A percentile compares a stretch with the other conserved stretches of the same genome.
These are phyloP conservation scores for Channa argus DNA, from an alignment of 2,113 vertebrate genomes.

Conservation along the genomic window DNA sequence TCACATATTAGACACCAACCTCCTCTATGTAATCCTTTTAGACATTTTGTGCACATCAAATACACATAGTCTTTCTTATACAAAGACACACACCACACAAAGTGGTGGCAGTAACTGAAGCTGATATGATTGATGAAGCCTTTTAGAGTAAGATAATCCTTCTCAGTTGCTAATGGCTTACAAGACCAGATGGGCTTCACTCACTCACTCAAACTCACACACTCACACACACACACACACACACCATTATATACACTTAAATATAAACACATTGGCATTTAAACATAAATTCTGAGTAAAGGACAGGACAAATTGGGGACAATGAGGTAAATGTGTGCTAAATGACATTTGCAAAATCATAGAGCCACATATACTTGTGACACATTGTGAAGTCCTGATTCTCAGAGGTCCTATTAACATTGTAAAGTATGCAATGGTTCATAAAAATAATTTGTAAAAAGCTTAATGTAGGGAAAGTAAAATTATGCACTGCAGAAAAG, in stretches of 20 bases:
- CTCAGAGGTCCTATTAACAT: not conserved
- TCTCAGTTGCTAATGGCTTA: conserved; percentile 44
- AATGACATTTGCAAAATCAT: no score
- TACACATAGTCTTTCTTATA: not conserved
- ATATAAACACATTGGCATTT: not conserved
- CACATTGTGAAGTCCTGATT: not conserved
- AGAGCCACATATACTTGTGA: not conserved
- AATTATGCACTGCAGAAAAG: no score
- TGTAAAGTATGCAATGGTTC: no score
- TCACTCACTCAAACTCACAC: conserved; percentile 9
- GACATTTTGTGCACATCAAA: conserved; percentile 2
- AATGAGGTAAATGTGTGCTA: no score
- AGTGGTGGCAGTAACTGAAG: conserved; percentile 24
- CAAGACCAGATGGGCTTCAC: conserved; percentile 48
- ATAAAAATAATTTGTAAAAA: no score
- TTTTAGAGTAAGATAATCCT: conserved; percentile 58
- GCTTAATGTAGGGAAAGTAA: no score
- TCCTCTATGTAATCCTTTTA: conserved; percentile 15
- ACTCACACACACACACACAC: conserved; percentile 14
- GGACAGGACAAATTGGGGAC: no score
- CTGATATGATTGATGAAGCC: conserved; percentile 51
- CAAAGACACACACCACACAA: not conserved
- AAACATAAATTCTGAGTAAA: not conserved
- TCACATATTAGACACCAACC: conserved; percentile 2
- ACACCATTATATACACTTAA: conserved; percentile 1